These are phyloP conservation scores for Eriosoma lanigerum DNA, from an alignment of 1,140 invertebrate species.

Conservation along the genomic window DNA sequence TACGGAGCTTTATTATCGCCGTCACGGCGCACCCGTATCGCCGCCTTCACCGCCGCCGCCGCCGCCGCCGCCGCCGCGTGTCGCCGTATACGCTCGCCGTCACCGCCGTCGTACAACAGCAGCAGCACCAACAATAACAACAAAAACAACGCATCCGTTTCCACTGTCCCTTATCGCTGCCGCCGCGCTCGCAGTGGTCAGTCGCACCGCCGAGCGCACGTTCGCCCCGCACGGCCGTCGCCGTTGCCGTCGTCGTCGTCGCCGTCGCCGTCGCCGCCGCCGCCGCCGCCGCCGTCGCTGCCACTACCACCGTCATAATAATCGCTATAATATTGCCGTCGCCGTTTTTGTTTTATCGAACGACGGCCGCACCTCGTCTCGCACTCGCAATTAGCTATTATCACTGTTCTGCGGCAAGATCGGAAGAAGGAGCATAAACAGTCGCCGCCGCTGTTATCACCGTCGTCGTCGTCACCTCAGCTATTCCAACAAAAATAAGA, in stretches of 20 bases:
- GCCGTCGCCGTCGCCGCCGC: neutral
- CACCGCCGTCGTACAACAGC: slow-evolving; percentile 9
- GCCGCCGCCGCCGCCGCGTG: slow-evolving; percentile 11
- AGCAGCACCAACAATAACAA: slow-evolving; percentile 13
- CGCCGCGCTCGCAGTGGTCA: slow-evolving; percentile 36
- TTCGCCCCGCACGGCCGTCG: slow-evolving; percentile 38
- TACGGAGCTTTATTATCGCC: slow-evolving; percentile 37
- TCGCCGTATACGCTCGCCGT: slow-evolving; percentile 8
- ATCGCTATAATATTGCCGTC: neutral
- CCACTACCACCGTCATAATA: too few species aligned
- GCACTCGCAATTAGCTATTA: slow-evolving; percentile 34
- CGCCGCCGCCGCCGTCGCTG: neutral
- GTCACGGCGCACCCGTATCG: slow-evolving; percentile 36
- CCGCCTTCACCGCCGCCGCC: neutral
- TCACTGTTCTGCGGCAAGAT: slow-evolving; percentile 20
- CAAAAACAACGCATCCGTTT: neutral
- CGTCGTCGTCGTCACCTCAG: neutral
- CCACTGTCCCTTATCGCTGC: slow-evolving; percentile 11
- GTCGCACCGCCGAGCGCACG: slow-evolving; percentile 34
- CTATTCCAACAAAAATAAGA: too few species aligned
- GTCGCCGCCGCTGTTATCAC: neutral
- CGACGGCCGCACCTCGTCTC: slow-evolving; percentile 27
- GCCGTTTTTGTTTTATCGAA: slow-evolving; percentile 39
- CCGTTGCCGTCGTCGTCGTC: neutral
- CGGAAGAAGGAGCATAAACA: too few species aligned